Evolutionary conservation across 2,888 invertebrate genomes (phyloP).

Genomic region (Limenitis camilla): DNA sequence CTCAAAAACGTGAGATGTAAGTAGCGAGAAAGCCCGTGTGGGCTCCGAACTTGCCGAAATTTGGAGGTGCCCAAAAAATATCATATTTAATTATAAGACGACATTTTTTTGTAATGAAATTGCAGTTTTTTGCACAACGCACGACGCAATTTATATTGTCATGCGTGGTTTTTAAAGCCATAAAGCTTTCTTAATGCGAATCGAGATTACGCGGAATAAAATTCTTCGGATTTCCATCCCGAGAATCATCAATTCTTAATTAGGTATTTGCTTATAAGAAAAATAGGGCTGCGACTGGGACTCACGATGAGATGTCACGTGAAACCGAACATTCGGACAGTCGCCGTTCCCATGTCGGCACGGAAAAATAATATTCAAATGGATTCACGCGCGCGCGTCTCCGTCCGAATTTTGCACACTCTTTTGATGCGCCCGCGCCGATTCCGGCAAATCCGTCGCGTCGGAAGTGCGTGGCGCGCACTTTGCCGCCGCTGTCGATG

Average conservation of each 20-base stretch:
- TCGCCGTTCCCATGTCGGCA: slow-evolving; percentile 62
- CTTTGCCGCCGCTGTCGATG: slow-evolving; percentile 46
- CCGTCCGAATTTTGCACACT: slow-evolving; percentile 68
- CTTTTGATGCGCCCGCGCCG: slow-evolving; percentile 73
- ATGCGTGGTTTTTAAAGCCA: slow-evolving; percentile 33
- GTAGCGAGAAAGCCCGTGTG: slow-evolving; percentile 68
- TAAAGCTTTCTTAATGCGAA: slow-evolving; percentile 35
- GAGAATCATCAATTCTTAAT: slow-evolving; percentile 10
- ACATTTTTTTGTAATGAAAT: slow-evolving; percentile 69
- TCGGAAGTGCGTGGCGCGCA: slow-evolving; percentile 71
- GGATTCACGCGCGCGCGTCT: slow-evolving; percentile 68
- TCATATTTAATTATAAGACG: slow-evolving; percentile 46
- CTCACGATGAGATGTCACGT: slow-evolving; percentile 20
- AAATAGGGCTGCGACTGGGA: slow-evolving; percentile 32
- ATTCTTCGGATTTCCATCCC: slow-evolving; percentile 30
- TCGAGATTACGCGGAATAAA: slow-evolving; percentile 63
- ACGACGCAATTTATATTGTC: slow-evolving; percentile 58
- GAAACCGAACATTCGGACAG: slow-evolving; percentile 38
- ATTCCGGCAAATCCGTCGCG: slow-evolving; percentile 75
- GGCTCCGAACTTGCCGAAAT: slow-evolving; percentile 54
- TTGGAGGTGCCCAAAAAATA: slow-evolving; percentile 56
- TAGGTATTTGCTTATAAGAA: slow-evolving; percentile 26
- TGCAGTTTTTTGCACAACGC: slow-evolving; percentile 42
- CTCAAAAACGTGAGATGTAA: slow-evolving; percentile 72
- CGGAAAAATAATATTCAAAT: slow-evolving; percentile 71